Evolutionary conservation across 2,113 vertebrate genomes (phyloP).

Genomic region (Willisornis vidua): DNA sequence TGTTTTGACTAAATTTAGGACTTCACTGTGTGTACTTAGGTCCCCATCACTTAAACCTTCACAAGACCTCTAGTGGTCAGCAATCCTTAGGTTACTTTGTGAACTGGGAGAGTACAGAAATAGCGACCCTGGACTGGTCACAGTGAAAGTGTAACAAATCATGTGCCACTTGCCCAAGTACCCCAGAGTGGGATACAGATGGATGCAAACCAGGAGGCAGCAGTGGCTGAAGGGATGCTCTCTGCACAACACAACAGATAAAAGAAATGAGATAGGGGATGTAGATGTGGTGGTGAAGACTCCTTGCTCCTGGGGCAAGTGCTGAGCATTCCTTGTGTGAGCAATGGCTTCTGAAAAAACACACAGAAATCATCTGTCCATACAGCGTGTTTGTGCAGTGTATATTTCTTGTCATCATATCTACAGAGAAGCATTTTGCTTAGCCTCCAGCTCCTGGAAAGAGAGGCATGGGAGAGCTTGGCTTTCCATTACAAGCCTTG

Average conservation of each 20-base stretch:
- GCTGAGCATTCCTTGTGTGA: background rate
- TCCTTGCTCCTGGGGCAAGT: background rate
- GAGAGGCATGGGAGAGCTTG: background rate
- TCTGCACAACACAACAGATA: background rate
- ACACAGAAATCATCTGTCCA: rapidly evolving
- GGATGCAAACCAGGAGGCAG: background rate
- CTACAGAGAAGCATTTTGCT: background rate
- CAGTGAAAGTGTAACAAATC: background rate
- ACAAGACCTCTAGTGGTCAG: background rate
- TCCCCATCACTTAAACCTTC: background rate
- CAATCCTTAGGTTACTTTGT: background rate
- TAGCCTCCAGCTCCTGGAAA: background rate
- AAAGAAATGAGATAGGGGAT: background rate
- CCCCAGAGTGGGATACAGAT: background rate
- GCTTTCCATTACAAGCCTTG: rapidly evolving
- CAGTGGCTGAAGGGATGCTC: background rate
- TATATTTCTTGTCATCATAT: background rate
- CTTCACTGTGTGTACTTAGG: rapidly evolving
- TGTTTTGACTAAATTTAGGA: background rate
- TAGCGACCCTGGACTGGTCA: background rate
- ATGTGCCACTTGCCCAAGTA: too few relatives aligned
- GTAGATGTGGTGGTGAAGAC: background rate
- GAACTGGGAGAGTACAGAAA: background rate
- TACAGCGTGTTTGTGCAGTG: background rate
- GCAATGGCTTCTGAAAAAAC: background rate